These are phyloP conservation scores for Ophion obscuratus DNA, from an alignment of 2,888 invertebrate species.

Conservation along the genomic window DNA sequence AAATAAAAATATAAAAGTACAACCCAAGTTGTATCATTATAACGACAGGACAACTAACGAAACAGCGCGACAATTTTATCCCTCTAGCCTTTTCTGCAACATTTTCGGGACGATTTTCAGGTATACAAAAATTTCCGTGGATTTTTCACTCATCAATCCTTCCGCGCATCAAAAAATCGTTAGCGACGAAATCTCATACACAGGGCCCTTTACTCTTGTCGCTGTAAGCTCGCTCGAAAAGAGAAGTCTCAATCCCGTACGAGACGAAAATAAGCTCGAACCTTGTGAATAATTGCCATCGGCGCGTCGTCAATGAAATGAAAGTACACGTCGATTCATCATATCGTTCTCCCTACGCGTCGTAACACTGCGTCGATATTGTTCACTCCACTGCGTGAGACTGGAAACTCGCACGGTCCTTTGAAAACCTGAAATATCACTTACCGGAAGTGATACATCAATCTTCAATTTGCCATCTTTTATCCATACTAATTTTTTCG, in stretches of 20 bases:
- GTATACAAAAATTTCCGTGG: neutral
- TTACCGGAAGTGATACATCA: slow-evolving; percentile 1
- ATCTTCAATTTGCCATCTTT: neutral
- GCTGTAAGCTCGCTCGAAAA: neutral
- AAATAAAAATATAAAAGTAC: too few species aligned
- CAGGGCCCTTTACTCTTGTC: neutral
- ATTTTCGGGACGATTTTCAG: too few species aligned
- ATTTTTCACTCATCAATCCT: neutral
- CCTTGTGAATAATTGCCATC: neutral
- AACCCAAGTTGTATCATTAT: too few species aligned
- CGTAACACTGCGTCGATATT: neutral
- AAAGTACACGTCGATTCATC: neutral
- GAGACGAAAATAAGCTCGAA: neutral
- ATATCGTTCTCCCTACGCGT: neutral
- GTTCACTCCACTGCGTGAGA: neutral
- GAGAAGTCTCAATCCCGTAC: neutral
- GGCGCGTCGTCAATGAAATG: neutral
- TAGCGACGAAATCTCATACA: neutral
- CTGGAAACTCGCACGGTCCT: neutral
- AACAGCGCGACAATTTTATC: neutral
- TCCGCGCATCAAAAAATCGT: neutral
- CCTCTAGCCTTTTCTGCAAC: neutral
- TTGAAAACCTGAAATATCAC: slow-evolving; percentile 2
- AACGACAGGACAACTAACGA: too few species aligned
- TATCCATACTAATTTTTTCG: neutral